phyloP scores from a whole-genome alignment of 2,797 vertebrate genomes.

The Tangara arthus region DNA sequence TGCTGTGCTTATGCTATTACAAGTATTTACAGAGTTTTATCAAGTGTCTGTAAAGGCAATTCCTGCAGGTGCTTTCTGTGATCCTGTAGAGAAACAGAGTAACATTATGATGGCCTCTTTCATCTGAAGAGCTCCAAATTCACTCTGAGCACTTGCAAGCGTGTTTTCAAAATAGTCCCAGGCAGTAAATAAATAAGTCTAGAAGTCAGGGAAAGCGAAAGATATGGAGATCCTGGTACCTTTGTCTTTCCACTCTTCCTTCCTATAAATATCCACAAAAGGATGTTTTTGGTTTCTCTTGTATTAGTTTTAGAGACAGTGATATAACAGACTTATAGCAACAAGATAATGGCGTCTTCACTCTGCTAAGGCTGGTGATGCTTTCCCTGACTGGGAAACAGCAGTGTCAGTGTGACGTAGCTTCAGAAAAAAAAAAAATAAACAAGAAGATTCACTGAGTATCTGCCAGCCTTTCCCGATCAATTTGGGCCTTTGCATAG shows the following conservation, averaged over 20 bases:
- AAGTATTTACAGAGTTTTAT: neutral
- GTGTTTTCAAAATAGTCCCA: neutral
- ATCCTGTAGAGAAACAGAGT: neutral
- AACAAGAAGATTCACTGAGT: neutral
- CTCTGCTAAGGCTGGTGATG: fast-evolving
- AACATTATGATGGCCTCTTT: neutral
- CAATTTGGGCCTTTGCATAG: neutral
- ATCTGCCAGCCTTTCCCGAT: neutral
- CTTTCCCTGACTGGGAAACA: neutral
- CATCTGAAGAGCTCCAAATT: neutral
- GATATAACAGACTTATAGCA: neutral
- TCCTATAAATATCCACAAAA: neutral
- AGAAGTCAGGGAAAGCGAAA: neutral
- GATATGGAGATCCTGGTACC: neutral
- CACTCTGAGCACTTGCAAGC: neutral
- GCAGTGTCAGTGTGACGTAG: fast-evolving
- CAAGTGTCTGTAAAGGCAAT: neutral
- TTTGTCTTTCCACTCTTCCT: neutral
- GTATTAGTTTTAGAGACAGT: neutral
- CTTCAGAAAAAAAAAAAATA: fast-evolving
- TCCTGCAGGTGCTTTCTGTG: neutral
- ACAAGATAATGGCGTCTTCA: neutral
- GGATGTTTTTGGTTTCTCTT: neutral
- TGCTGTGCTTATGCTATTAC: neutral
- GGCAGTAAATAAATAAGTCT: neutral